phyloP scores from a whole-genome alignment of 1,140 invertebrate genomes.

The Listronotus oregonensis region DNA sequence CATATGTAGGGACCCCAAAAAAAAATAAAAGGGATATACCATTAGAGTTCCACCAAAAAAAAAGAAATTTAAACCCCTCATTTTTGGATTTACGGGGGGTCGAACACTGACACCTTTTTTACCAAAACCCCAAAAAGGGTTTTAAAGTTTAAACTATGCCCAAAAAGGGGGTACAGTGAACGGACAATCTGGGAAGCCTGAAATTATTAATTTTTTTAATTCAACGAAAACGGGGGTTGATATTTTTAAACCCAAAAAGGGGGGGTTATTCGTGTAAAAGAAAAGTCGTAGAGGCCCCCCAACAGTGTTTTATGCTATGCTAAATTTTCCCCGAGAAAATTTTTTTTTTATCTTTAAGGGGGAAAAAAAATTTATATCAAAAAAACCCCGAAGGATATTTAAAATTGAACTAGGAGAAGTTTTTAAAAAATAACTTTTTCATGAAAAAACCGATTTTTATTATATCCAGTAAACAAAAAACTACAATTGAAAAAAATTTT shows the following conservation, averaged over 20 bases:
- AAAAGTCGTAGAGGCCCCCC: slow-evolving; percentile 48
- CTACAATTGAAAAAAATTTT: slow-evolving; percentile 4
- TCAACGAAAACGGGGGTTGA: slow-evolving; percentile 51
- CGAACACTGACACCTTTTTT: slow-evolving; percentile 22
- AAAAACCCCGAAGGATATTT: slow-evolving; percentile 7
- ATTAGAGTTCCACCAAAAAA: not conserved
- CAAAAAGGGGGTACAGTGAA: slow-evolving; percentile 44
- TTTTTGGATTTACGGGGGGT: slow-evolving; percentile 27
- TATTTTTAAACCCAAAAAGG: slow-evolving; percentile 47
- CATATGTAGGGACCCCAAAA: slow-evolving; percentile 15
- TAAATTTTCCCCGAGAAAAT: slow-evolving; percentile 44
- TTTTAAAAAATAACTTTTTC: slow-evolving; percentile 6
- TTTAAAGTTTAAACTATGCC: slow-evolving; percentile 51
- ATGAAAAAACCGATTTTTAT: slow-evolving; percentile 1
- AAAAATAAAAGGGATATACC: slow-evolving; percentile 22
- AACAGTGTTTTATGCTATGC: slow-evolving; percentile 44
- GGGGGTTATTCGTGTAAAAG: slow-evolving; percentile 41
- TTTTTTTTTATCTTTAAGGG: slow-evolving; percentile 3
- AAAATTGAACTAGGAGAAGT: slow-evolving; percentile 12
- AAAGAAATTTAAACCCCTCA: slow-evolving; percentile 2
- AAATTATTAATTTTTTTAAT: slow-evolving; percentile 8
- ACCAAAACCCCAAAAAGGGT: slow-evolving; percentile 25
- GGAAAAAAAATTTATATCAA: not conserved
- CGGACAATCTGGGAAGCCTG: slow-evolving; percentile 35
- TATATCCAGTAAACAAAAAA: slow-evolving; percentile 9